Base-by-base conservation (phyloP, 92 coral and sea anemone species). In the Paragorgia papillata region DNA sequence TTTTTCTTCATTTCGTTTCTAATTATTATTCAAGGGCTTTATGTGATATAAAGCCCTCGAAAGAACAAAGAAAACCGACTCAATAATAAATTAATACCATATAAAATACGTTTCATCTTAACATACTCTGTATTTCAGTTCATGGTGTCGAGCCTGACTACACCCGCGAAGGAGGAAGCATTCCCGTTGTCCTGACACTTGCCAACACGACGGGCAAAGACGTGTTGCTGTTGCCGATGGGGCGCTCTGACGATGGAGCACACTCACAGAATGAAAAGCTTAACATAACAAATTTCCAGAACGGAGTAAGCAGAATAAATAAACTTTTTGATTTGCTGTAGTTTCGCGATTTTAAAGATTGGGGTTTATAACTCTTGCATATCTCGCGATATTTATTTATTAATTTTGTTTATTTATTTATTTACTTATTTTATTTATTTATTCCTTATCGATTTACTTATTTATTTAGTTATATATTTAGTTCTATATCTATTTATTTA, bases 121-220 rank as follows among this genome's bases (percentile, higher is more conserved):
- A n/a, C n/a, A n/a, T n/a, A n/a, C n/a, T n/a, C n/a, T n/a, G n/a
- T n/a, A n/a, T n/a, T 56, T 22, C 21, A 92, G 97, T 90, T 21
- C 81, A 85, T 43, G 90, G 87, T 3, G 75, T 63, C 19, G 96
- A 92, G 24, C 97, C 99, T n/a, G 99, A 95, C 77, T 76, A 88
- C 87, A 95, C 87, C 80, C 97, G 99, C 19, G 99, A 95, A 75
- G 99, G 99, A 27, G 99, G 99, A 22, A 95, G 99, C 63, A 91
- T 87, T 9, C 99, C 99, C 15, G 99, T 95, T 59, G 90, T 93
- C 10, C 69, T 95, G 84, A 82, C 97, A 79, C 60, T 95, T 33
- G 93, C 89, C 68, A 91, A 95, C 25, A 89, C 96, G 57, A 95
- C 99, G 3, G 96, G 90, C 28, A 85, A 95, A 55, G 90, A 87